Conservation (phyloP, 2,797 vertebrate genomes). For the Salmo trutta region DNA sequence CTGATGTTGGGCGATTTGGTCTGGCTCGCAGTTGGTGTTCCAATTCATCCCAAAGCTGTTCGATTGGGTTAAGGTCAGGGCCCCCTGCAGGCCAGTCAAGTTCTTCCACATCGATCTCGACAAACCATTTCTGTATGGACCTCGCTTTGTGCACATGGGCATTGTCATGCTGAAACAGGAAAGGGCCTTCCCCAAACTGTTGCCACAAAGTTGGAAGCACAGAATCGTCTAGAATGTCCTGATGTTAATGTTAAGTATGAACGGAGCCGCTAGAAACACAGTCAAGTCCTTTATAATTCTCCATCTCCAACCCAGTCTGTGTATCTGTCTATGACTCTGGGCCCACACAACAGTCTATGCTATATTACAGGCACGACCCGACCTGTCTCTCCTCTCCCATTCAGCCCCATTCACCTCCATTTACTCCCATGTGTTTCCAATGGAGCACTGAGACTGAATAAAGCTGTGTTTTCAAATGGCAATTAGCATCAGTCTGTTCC, state of each 20-base stretch:
- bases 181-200: too few relatives aligned
- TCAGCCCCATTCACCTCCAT: conserved; percentile 27
- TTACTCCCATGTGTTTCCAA: conserved; percentile 63
- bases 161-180: too few relatives aligned
- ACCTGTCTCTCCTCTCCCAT: conserved; percentile 41
- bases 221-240: too few relatives aligned
- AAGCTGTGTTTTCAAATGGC: conserved; percentile 67
- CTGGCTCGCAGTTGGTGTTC: too few relatives aligned
- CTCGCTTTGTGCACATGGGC: too few relatives aligned
- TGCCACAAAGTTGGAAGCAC: too few relatives aligned
- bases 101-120: too few relatives aligned
- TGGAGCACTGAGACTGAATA: conserved; percentile 57
- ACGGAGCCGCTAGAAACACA: conserved; percentile 39
- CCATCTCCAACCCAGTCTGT: conserved; percentile 52
- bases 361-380: conserved; percentile 51
- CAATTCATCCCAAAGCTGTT: too few relatives aligned
- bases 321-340: conserved; percentile 54
- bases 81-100: too few relatives aligned
- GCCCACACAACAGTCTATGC: conserved; percentile 70
- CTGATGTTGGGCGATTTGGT: too few relatives aligned
- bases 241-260: conserved; percentile 37
- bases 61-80: too few relatives aligned
- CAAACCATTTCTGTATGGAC: too few relatives aligned
- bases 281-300: conserved; percentile 56
- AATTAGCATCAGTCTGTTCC: conserved; percentile 76